A percentile compares a stretch with the other conserved stretches of the same genome.
Evolutionary conservation across 64 coral and sea anemone genomes (phyloP).

Genomic region (Pocillopora verrucosa): DNA sequence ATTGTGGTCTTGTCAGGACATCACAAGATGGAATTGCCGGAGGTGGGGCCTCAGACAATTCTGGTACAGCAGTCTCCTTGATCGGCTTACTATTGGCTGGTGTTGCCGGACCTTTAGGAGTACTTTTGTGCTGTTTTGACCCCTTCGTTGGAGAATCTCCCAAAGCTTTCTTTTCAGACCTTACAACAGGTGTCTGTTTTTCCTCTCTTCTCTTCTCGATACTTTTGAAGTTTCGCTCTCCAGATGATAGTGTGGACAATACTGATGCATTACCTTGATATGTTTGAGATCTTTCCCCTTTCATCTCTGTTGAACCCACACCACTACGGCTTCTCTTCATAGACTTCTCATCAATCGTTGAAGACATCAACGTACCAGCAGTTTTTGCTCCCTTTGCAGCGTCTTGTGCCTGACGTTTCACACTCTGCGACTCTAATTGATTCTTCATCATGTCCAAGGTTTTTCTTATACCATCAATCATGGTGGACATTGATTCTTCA

Average conservation of each 20-base stretch:
- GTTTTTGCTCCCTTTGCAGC: neutral
- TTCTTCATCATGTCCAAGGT: slow-evolving; percentile 2
- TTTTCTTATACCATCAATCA: slow-evolving; percentile 2
- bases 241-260: neutral
- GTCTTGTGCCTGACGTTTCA: neutral
- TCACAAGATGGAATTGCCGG: slow-evolving; percentile 5
- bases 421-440: neutral
- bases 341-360: neutral
- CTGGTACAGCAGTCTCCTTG: neutral
- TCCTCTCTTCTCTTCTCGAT: neutral
- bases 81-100: neutral
- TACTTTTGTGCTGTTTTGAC: neutral
- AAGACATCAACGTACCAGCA: neutral
- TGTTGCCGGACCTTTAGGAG: neutral
- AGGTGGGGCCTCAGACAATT: neutral
- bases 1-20: neutral
- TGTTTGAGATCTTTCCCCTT: neutral
- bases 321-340: neutral
- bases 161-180: neutral
- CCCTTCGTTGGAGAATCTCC: neutral
- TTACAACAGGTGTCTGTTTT: neutral
- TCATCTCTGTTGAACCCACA: neutral
- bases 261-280: neutral
- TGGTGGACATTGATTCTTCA: neutral
- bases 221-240: neutral